Conservation (phyloP, 2,113 vertebrate species). For the Agapornis roseicollis region DNA sequence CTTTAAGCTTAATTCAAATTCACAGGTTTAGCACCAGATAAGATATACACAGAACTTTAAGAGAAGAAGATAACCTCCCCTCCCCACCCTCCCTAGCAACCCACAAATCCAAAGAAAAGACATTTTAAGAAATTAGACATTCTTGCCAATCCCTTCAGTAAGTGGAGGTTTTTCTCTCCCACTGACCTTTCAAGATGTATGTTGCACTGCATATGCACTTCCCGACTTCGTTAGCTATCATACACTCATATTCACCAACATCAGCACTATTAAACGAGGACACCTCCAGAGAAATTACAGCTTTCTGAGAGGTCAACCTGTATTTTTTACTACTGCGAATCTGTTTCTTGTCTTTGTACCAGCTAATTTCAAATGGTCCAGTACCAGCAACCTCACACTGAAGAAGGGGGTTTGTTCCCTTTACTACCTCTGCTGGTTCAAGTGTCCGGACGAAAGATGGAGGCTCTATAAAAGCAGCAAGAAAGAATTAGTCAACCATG, state of each 20-base stretch:
- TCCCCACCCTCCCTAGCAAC: neutral
- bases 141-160: neutral
- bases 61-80: neutral
- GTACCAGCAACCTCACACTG: slow-evolving; percentile 92
- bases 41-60: slow-evolving; percentile 14
- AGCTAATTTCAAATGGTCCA: slow-evolving; percentile 92
- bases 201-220: slow-evolving; percentile 86
- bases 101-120: neutral
- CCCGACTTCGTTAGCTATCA: slow-evolving; percentile 93
- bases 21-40: neutral
- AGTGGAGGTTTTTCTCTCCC: neutral
- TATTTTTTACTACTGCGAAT: slow-evolving; percentile 89
- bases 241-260: slow-evolving; percentile 94
- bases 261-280: slow-evolving; percentile 91
- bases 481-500: slow-evolving; percentile 30
- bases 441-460: slow-evolving; percentile 90
- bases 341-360: slow-evolving; percentile 94
- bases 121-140: neutral
- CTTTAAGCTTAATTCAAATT: neutral
- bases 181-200: slow-evolving; percentile 95
- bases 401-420: slow-evolving; percentile 83
- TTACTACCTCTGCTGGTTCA: slow-evolving; percentile 88
- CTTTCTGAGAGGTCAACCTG: slow-evolving; percentile 84
- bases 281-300: slow-evolving; percentile 87
- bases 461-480: slow-evolving; percentile 85